Conservation (phyloP, 1,140 invertebrate genomes). For the Ceratina australensis region DNA sequence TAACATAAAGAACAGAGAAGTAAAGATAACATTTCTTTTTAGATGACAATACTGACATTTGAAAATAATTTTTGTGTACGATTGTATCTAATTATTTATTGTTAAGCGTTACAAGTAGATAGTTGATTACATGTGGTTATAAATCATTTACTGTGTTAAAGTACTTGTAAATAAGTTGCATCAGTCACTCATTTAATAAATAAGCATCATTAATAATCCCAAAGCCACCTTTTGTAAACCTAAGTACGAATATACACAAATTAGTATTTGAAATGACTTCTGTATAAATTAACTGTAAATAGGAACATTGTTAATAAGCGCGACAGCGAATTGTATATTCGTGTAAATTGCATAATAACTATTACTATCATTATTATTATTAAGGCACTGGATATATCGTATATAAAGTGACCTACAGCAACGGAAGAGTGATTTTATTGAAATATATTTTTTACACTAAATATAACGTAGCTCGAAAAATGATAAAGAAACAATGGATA, state of each 20-base stretch:
- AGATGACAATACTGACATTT: conserved; percentile 54
- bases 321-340: conserved; percentile 44
- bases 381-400: conserved; percentile 40
- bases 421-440: conserved; percentile 42
- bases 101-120: conserved; percentile 58
- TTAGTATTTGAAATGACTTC: conserved; percentile 45
- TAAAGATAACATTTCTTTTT: conserved; percentile 27
- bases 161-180: conserved; percentile 67
- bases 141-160: conserved; percentile 63
- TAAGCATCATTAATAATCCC: conserved; percentile 64
- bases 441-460: conserved; percentile 52
- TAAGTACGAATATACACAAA: conserved; percentile 35
- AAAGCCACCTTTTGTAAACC: conserved; percentile 64
- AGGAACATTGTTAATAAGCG: conserved; percentile 51
- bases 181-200: conserved; percentile 68
- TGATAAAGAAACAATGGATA: background rate
- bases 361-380: conserved; percentile 15
- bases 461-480: conserved; percentile 13
- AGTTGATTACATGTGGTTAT: conserved; percentile 62
- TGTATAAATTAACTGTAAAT: conserved; percentile 49
- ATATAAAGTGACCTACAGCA: conserved; percentile 51
- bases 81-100: conserved; percentile 65
- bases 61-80: conserved; percentile 47
- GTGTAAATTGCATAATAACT: conserved; percentile 50
- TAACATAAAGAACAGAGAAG: conserved; percentile 42